phyloP scores from a whole-genome alignment of 2,113 vertebrate species.

The Paradoxurus hermaphroditus region DNA sequence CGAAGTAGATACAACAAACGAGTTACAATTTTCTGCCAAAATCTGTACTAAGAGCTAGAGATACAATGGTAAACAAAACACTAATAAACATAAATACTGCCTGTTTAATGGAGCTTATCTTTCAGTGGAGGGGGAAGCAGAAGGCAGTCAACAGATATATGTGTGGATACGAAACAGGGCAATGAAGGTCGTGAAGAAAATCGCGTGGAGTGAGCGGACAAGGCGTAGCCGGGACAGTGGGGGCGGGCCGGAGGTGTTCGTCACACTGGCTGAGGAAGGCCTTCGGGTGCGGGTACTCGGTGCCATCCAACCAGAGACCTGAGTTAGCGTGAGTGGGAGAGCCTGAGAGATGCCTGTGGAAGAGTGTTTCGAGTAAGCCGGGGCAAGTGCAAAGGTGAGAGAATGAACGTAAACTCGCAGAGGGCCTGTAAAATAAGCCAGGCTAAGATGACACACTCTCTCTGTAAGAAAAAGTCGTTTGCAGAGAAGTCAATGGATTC shows the following conservation, averaged over 20 bases:
- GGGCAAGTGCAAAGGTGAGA: background rate
- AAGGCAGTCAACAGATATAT: accelerated
- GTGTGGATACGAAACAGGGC: accelerated
- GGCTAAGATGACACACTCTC: background rate
- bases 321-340: accelerated
- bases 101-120: background rate
- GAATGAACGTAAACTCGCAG: accelerated
- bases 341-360: accelerated
- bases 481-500: background rate
- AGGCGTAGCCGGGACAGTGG: accelerated
- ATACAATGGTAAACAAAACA: background rate
- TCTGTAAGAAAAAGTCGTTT: background rate
- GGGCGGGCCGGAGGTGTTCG: too few species aligned
- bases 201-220: too few species aligned
- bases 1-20: too few species aligned
- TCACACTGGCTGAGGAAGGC: background rate
- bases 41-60: background rate
- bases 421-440: background rate
- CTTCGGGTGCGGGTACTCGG: accelerated
- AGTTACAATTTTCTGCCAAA: too few species aligned
- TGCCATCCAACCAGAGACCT: too few species aligned
- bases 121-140: too few species aligned
- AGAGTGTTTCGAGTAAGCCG: background rate
- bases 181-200: too few species aligned
- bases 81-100: background rate